phyloP scores from a whole-genome alignment of 2,113 vertebrate species.

The Sylvicapra grimmia region DNA sequence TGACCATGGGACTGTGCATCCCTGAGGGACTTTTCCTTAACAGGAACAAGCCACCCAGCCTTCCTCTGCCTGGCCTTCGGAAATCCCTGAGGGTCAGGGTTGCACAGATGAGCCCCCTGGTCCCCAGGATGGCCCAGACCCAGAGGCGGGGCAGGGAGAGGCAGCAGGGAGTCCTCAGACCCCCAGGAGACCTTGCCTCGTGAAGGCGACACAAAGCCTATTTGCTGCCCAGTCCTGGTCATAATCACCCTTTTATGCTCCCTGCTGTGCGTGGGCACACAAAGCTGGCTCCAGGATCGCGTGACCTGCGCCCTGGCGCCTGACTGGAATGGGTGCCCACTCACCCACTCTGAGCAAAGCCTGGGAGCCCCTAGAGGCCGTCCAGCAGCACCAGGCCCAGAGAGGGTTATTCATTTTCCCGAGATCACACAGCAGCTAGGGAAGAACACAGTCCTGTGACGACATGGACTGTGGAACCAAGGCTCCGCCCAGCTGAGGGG shows the following conservation, averaged over 20 bases:
- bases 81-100: neutral
- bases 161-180: too few species aligned
- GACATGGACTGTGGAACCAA: neutral
- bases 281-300: neutral
- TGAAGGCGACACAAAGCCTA: neutral
- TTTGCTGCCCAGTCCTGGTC: neutral
- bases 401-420: neutral
- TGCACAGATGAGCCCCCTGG: neutral
- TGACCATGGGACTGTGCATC: neutral
- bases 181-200: neutral
- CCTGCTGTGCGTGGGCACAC: neutral
- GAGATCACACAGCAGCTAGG: neutral
- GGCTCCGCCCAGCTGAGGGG: neutral
- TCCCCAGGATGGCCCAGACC: neutral
- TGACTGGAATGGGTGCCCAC: constrained; percentile 11
- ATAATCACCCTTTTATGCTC: constrained; percentile 56
- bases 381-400: neutral
- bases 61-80: neutral
- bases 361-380: neutral
- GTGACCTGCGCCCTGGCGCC: neutral
- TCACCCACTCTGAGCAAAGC: rapidly evolving
- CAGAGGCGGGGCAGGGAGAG: neutral
- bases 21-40: neutral
- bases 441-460: neutral
- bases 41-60: neutral